Base-by-base conservation (phyloP, 2,888 invertebrate genomes). In the Glaucopsyche alexis region DNA sequence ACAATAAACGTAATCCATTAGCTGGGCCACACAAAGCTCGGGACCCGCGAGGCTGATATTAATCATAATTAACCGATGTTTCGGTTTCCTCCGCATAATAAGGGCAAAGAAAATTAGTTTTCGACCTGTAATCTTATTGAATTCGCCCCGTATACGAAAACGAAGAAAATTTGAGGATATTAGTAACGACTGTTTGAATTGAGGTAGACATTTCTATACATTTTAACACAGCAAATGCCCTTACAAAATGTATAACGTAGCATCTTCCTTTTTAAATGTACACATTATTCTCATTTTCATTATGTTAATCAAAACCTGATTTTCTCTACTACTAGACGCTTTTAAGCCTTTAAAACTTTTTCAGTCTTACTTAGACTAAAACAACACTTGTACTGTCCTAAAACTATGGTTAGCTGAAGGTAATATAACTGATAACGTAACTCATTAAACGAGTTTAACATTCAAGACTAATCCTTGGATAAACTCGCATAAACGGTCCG, bases 1-100 rank as follows among this genome's bases (percentile, higher is more conserved):
- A 69, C 69, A 69, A 29, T 69, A 69, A 49, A 49, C 69, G 47
- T 69, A 69, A 69, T 69, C 69, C 69, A 69, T 69, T 69, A 69
- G 19, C 38, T 65, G 64, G 29, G 19, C 49, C 69, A 45, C 42
- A 67, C 42, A 67, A 47, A 19, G 19, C 49, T 47, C 29, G n/a
- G n/a, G 19, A 49, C 69, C 14, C 69, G 67, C 67, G 49, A 29
- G 49, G 14, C 49, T 7, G 49, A 69, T 69, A 69, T 69, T 49
- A 69, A 69, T 69, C 69, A 69, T 47, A 69, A 69, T 69, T 69
- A 69, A 38, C 49, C 47, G 49, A 69, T 69, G 69, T 69, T 69
- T 69, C 67, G 49, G 19, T 69, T 69, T 69, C 67, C 67, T 67
- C 45, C 45, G 67, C 4, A 45, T 67, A 67, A 67, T 67, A 60